These are phyloP conservation scores for Drosophila gunungcola DNA, from an alignment of 1,140 invertebrate genomes.

Conservation along the genomic window DNA sequence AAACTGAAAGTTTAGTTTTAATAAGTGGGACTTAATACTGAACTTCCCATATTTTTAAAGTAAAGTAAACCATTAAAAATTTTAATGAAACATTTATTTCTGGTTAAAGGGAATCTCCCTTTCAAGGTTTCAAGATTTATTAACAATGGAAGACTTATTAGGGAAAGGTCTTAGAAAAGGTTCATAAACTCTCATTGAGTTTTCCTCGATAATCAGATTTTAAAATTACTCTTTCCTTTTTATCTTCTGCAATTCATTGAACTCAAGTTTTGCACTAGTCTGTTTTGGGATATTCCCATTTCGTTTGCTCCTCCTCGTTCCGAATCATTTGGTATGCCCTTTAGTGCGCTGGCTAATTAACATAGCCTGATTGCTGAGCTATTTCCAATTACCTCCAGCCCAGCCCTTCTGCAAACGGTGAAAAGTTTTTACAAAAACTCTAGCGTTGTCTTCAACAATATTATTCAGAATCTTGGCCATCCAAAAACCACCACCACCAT, in stretches of 20 bases:
- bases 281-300: background rate
- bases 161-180: too few relatives aligned
- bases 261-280: background rate
- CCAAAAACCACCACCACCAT: background rate
- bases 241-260: background rate
- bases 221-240: background rate
- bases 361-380: constrained; percentile 38
- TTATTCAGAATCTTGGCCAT: constrained; percentile 53
- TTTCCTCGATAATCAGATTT: too few relatives aligned
- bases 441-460: constrained; percentile 62
- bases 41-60: too few relatives aligned
- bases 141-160: too few relatives aligned
- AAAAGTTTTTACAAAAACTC: constrained; percentile 33
- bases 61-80: too few relatives aligned
- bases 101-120: too few relatives aligned
- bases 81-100: too few relatives aligned
- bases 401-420: background rate
- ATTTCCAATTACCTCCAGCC: constrained; percentile 30
- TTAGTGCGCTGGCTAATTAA: constrained; percentile 63
- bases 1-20: too few relatives aligned
- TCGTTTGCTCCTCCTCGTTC: constrained; percentile 1
- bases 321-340: constrained; percentile 54
- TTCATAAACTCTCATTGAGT: too few relatives aligned
- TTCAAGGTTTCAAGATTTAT: too few relatives aligned
- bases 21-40: too few relatives aligned